A percentile compares a stretch with the other conserved stretches of the same genome.
These are phyloP conservation scores for Drosophila histrio DNA, from an alignment of 2,888 invertebrate genomes.

Conservation along the genomic window DNA sequence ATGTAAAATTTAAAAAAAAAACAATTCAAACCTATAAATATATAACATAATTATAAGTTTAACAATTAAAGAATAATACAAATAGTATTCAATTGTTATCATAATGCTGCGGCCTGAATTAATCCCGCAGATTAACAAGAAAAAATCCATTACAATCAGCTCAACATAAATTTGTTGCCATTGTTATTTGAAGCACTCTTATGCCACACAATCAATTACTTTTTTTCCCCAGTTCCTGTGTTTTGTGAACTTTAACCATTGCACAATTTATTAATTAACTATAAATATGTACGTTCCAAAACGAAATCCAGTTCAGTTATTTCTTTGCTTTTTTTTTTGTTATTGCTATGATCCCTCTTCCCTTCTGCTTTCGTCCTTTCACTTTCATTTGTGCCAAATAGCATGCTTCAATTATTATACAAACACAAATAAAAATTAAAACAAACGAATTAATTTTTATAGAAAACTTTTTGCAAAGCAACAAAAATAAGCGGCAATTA, in stretches of 20 bases:
- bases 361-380: conserved; percentile 21
- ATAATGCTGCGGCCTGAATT: background rate
- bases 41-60: background rate
- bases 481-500: conserved; percentile 64
- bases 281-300: conserved; percentile 29
- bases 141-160: background rate
- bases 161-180: conserved; percentile 11
- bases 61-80: conserved; percentile 1
- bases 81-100: background rate
- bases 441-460: conserved; percentile 65
- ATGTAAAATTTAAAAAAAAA: background rate
- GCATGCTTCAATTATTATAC: conserved; percentile 50
- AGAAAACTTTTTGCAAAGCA: conserved; percentile 47
- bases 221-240: background rate
- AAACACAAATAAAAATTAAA: conserved; percentile 58
- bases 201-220: background rate
- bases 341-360: background rate
- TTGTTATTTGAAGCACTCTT: conserved; percentile 19
- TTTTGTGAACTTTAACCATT: conserved; percentile 14
- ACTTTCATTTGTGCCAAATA: conserved; percentile 43
- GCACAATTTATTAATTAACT: conserved; percentile 67
- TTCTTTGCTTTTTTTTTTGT: background rate
- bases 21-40: background rate
- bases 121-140: background rate
- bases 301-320: conserved; percentile 8